Conservation (phyloP, 1,140 invertebrate species). For the Anoplophora glabripennis region DNA sequence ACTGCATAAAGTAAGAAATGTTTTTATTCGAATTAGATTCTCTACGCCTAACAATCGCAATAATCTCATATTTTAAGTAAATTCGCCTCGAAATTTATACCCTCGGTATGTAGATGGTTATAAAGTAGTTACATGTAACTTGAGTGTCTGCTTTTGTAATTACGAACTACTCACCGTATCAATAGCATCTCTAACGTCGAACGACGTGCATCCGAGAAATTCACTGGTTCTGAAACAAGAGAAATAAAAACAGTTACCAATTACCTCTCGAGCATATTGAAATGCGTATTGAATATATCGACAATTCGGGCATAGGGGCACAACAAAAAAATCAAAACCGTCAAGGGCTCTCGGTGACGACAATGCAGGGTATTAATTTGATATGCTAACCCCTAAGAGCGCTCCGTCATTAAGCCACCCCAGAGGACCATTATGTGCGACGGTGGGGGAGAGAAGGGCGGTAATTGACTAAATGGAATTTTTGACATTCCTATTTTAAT, state of each 20-base stretch:
- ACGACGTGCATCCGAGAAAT: conserved; percentile 76
- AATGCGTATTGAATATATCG: too few relatives aligned
- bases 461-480: neutral
- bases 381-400: neutral
- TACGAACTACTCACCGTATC: conserved; percentile 50
- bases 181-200: conserved; percentile 66
- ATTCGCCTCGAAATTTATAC: too few relatives aligned
- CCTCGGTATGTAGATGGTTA: too few relatives aligned
- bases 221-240: conserved; percentile 68
- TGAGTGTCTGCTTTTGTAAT: too few relatives aligned
- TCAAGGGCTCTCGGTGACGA: neutral
- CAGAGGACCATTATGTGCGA: neutral
- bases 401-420: conserved; percentile 4
- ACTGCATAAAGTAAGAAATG: too few relatives aligned
- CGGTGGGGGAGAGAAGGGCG: neutral
- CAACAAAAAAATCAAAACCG: conserved; percentile 5
- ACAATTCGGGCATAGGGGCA: neutral
- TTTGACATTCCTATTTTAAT: neutral
- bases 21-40: too few relatives aligned
- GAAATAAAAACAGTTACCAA: conserved; percentile 8
- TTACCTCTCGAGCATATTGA: too few relatives aligned
- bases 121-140: too few relatives aligned
- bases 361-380: neutral
- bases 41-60: too few relatives aligned
- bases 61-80: too few relatives aligned